Percentiles rank a stretch among this genome's conserved stretches.
Evolutionary conservation across 2,113 vertebrate genomes (phyloP).

Genomic region (Turnix velox): DNA sequence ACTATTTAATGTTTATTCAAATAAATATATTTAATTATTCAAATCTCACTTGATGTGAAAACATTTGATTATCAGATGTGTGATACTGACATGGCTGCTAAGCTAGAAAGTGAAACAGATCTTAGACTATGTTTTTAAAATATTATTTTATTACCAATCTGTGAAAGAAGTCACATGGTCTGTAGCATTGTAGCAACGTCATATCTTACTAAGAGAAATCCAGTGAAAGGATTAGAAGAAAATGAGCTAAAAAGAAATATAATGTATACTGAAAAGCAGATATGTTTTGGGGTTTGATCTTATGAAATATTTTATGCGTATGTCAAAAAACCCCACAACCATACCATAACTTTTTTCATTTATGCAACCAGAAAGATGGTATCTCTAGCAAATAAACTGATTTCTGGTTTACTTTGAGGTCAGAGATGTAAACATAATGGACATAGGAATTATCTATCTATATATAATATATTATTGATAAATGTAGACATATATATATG

Average conservation of each 20-base stretch:
- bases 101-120: neutral
- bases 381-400: neutral
- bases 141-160: neutral
- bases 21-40: constrained; percentile 66
- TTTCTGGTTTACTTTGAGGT: neutral
- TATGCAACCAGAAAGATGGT: neutral
- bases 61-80: constrained; percentile 43
- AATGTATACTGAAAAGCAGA: neutral
- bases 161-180: neutral
- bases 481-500: neutral
- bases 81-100: constrained; percentile 22
- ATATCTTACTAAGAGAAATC: neutral
- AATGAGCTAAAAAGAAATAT: neutral
- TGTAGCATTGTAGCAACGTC: neutral
- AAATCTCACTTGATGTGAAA: constrained; percentile 18
- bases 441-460: neutral
- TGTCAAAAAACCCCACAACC: neutral
- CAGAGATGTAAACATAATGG: neutral
- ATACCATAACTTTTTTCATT: neutral
- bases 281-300: neutral
- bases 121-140: neutral
- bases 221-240: neutral
- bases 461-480: neutral
- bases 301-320: neutral
- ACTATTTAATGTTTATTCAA: constrained; percentile 56